These are phyloP conservation scores for Oenanthe melanoleuca DNA, from an alignment of 2,113 vertebrate genomes.

Conservation along the genomic window DNA sequence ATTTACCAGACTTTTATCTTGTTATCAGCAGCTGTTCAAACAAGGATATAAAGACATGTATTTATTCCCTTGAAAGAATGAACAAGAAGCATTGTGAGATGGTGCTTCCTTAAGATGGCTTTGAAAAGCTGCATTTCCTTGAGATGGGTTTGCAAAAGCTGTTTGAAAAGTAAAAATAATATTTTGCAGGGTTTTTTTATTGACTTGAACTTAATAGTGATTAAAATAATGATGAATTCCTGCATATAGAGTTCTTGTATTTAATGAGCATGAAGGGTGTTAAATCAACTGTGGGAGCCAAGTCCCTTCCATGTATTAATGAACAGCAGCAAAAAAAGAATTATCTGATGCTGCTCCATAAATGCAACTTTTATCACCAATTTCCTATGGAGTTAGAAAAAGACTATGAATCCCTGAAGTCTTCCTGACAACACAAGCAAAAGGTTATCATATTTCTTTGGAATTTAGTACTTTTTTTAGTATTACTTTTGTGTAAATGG, in stretches of 20 bases:
- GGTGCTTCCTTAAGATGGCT: not conserved
- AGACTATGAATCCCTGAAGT: not conserved
- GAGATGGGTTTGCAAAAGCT: not conserved
- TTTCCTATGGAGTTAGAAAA: not conserved
- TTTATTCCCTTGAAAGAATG: not conserved
- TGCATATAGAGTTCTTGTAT: not conserved
- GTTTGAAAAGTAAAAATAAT: not conserved
- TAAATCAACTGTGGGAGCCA: not conserved
- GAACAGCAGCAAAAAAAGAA: not conserved
- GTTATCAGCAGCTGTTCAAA: constrained; percentile 57
- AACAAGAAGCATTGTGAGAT: not conserved
- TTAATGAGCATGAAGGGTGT: not conserved
- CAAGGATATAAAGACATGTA: not conserved
- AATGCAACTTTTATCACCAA: not conserved
- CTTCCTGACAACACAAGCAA: not conserved
- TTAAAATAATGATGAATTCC: not conserved
- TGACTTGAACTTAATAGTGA: not conserved
- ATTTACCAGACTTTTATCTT: constrained; percentile 10
- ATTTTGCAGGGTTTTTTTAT: not conserved
- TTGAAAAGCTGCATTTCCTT: not conserved
- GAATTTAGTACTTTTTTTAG: not conserved
- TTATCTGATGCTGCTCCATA: not conserved
- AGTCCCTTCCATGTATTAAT: not conserved
- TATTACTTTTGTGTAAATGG: not conserved
- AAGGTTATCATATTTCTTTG: not conserved